These are phyloP conservation scores for Alentia gelatinosa DNA, from an alignment of 2,888 invertebrate species.

Conservation along the genomic window DNA sequence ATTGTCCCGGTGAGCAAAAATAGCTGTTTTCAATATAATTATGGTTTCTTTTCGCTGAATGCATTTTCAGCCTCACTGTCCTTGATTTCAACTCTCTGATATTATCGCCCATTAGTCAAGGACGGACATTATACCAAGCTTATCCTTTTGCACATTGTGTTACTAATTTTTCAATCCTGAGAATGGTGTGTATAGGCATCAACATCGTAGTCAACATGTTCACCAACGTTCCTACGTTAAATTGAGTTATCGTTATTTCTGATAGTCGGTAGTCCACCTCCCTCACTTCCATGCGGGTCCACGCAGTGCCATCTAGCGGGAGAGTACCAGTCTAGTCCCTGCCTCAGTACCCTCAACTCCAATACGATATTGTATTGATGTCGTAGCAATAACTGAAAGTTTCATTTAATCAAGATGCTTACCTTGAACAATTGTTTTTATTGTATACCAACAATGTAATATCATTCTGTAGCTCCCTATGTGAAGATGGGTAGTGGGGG, in stretches of 20 bases:
- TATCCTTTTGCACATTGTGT: neutral
- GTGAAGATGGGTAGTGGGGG: too few species aligned
- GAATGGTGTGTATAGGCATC: neutral
- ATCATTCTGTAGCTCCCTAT: too few species aligned
- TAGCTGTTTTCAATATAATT: neutral
- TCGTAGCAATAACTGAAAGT: too few species aligned
- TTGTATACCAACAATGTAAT: too few species aligned
- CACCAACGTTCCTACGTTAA: neutral
- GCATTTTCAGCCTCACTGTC: constrained; percentile 7
- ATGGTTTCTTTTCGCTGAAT: neutral
- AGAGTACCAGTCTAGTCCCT: too few species aligned
- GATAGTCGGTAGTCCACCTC: neutral
- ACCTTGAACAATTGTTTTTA: too few species aligned
- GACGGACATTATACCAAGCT: neutral
- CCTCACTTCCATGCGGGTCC: neutral
- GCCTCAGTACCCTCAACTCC: too few species aligned
- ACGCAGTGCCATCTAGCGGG: too few species aligned
- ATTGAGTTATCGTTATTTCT: neutral
- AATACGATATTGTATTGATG: too few species aligned
- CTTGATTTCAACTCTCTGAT: neutral
- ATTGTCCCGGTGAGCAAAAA: constrained; percentile 16
- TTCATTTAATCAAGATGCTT: too few species aligned
- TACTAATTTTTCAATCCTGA: neutral
- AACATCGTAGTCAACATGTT: neutral
- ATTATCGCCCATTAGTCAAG: neutral